These are phyloP conservation scores for Catalaphyllia jardinei DNA, from an alignment of 64 coral and sea anemone species.

Conservation along the genomic window DNA sequence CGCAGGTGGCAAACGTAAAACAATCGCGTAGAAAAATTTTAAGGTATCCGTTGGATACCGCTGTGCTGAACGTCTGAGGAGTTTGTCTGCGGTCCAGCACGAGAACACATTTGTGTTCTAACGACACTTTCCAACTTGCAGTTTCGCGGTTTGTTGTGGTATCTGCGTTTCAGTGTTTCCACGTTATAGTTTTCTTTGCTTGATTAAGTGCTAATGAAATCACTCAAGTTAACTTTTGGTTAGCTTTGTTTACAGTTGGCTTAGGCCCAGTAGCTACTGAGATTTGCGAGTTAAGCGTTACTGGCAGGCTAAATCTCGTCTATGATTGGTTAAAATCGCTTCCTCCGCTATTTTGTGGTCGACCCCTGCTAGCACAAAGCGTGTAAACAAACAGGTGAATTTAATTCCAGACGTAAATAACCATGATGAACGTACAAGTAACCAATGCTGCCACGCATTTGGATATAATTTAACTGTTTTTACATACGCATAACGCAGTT, in stretches of 20 bases:
- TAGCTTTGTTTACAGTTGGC: not conserved
- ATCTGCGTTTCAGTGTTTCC: not conserved
- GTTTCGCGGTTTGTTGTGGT: too few relatives aligned
- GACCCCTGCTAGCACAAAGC: not conserved
- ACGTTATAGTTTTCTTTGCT: not conserved
- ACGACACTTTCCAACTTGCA: not conserved
- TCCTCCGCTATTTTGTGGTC: not conserved
- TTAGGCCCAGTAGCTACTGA: not conserved
- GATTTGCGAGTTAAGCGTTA: not conserved
- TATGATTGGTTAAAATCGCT: not conserved
- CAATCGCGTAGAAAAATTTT: not conserved
- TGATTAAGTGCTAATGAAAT: not conserved
- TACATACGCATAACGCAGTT: too few relatives aligned
- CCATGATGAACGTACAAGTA: not conserved
- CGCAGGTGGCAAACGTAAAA: not conserved
- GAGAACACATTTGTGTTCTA: not conserved
- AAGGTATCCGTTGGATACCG: not conserved
- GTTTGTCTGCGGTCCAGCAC: not conserved
- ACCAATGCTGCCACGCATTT: too few relatives aligned
- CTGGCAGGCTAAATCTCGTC: not conserved
- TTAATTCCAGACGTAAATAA: not conserved
- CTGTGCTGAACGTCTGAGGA: not conserved
- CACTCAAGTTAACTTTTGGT: not conserved
- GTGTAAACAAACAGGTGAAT: conserved; percentile 37
- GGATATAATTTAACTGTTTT: too few relatives aligned